phyloP scores from a whole-genome alignment of 2,113 vertebrate species.

The Tragelaphus scriptus region DNA sequence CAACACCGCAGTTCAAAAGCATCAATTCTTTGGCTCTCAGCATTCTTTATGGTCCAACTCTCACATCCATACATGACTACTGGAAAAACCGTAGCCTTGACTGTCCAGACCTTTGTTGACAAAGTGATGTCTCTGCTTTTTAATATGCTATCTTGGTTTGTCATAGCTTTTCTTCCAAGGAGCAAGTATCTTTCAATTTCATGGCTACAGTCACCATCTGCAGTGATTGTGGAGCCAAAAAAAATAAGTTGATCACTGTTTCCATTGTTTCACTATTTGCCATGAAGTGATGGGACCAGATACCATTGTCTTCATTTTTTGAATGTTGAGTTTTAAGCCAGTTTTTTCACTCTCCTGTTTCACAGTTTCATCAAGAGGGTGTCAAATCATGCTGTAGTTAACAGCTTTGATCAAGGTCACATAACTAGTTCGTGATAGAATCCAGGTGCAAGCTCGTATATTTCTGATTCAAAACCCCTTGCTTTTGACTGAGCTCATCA shows the following conservation, averaged over 20 bases:
- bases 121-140: background rate
- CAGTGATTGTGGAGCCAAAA: background rate
- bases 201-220: background rate
- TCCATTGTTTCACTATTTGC: background rate
- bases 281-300: background rate
- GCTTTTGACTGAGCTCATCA: background rate
- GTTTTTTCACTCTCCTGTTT: background rate
- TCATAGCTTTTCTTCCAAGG: background rate
- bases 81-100: background rate
- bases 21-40: background rate
- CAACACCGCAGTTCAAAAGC: background rate
- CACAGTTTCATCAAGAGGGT: background rate
- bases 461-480: background rate
- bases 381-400: background rate
- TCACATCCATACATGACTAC: background rate
- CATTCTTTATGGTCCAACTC: background rate
- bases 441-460: background rate
- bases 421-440: background rate
- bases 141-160: background rate
- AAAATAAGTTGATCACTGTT: background rate
- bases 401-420: background rate
- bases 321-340: background rate
- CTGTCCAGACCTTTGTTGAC: accelerated
- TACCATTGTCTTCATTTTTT: background rate
- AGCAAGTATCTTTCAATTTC: background rate